phyloP scores from a whole-genome alignment of 2,113 vertebrate genomes.

The Callospermophilus lateralis region DNA sequence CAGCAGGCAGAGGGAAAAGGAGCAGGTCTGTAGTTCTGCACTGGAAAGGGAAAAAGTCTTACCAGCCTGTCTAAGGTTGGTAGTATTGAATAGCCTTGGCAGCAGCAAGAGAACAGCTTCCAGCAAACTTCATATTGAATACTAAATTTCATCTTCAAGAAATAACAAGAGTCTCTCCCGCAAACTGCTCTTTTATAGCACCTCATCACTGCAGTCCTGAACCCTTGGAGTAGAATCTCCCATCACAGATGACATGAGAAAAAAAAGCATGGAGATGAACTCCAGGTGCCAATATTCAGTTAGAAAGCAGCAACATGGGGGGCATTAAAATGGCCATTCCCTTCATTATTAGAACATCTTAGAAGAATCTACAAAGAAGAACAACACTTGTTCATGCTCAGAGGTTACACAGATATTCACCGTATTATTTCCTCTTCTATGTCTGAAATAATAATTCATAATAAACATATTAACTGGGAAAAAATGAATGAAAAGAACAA shows the following conservation, averaged over 20 bases:
- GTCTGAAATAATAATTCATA: slow-evolving; percentile 21
- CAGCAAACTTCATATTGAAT: background rate
- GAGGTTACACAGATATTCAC: background rate
- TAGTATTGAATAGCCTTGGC: background rate
- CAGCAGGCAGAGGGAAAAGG: background rate
- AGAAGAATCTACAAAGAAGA: background rate
- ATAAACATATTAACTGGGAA: background rate
- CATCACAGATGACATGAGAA: background rate
- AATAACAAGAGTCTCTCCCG: background rate
- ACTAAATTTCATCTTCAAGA: background rate
- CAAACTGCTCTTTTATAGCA: background rate
- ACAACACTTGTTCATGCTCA: background rate
- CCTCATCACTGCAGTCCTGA: background rate
- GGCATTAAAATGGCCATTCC: background rate
- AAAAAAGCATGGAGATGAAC: background rate
- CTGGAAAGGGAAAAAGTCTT: background rate
- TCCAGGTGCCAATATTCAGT: background rate
- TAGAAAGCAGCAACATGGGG: background rate
- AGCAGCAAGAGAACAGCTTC: background rate
- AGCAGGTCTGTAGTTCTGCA: background rate
- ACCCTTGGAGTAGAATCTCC: background rate
- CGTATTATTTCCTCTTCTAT: background rate
- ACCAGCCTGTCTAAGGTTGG: background rate
- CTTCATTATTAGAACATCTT: background rate
- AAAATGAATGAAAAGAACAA: slow-evolving; percentile 36